phyloP scores from a whole-genome alignment of 2,113 vertebrate species.

The Charadrius vociferus region DNA sequence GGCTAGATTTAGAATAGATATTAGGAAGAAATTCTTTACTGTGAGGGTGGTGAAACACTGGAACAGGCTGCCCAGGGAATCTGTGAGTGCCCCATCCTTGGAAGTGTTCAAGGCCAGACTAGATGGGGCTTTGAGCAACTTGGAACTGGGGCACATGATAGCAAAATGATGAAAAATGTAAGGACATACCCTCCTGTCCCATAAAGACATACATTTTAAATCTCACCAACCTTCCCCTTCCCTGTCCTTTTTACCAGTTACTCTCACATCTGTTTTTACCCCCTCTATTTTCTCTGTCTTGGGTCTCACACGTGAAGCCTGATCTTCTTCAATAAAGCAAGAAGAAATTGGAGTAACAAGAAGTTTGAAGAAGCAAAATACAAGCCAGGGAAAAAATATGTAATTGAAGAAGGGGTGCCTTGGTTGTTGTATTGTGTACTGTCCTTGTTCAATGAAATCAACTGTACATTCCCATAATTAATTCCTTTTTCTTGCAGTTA shows the following conservation, averaged over 20 bases:
- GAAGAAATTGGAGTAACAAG: neutral
- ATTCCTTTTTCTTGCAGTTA: slow-evolving; percentile 22
- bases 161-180: neutral
- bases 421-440: neutral
- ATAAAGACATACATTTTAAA: neutral
- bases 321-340: neutral
- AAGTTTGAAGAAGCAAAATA: neutral
- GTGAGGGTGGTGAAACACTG: too few species aligned
- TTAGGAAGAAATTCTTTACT: too few species aligned
- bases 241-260: neutral
- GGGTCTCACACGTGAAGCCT: neutral
- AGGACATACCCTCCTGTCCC: neutral
- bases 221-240: neutral
- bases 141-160: neutral
- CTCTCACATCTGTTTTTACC: neutral
- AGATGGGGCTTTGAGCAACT: too few species aligned
- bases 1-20: too few species aligned
- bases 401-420: neutral
- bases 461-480: neutral
- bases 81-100: too few species aligned
- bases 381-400: neutral
- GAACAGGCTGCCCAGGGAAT: too few species aligned
- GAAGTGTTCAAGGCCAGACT: too few species aligned
- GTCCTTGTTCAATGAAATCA: slow-evolving; percentile 14
- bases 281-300: neutral